Evolutionary conservation across 2,797 vertebrate genomes (phyloP), one percentile per base, ranked within the genome.

Genomic region (Margarornis squamiger): DNA sequence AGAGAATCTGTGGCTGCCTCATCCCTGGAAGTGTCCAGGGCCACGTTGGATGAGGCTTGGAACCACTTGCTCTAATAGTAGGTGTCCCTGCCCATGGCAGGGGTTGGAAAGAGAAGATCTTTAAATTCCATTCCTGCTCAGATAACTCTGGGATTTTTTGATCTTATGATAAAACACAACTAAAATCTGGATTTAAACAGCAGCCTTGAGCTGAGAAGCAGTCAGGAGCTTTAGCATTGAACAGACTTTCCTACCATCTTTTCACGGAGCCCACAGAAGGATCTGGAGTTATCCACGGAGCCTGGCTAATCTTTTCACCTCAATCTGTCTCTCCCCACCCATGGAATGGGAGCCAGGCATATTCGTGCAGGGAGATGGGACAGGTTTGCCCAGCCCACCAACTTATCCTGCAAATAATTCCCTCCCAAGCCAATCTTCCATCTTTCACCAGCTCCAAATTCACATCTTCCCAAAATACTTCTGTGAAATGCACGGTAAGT

Each of bases 401-500:
- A 32, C 49, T 74, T 61, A 34, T 57, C 46, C 83, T 66, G 63
- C 74, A 88, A 68, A 90, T 41, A 76, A 71, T 88, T 32, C 1
- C 0, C 24, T 92, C 70, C 49, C 26, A 49, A 86, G 41, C 75
- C 39, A 18, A 65, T 46, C 78, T 91, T 45, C 57, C 52, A 80
- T 86, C 78, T 77, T 80, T 23, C 61, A 63, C 41, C 66, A 90
- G 73, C 66, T 94, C 62, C 77, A 52, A 14, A 93, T 93, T 94
- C 80, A 70, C 51, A 84, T 82, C 29, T 92, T 52, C 90, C 72
- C 48, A 72, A 90, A 95, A 90, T 92, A 92, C 61, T 54, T 83
- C 45, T 34, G 77, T 76, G 75, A 93, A 91, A 34, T 0, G 24
- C 54, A 45, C 81, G 38, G 68, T 29, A 45, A 87, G 36, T 88